These are phyloP conservation scores for Halocaridina rubra DNA, from an alignment of 2,888 invertebrate genomes.

Conservation along the genomic window DNA sequence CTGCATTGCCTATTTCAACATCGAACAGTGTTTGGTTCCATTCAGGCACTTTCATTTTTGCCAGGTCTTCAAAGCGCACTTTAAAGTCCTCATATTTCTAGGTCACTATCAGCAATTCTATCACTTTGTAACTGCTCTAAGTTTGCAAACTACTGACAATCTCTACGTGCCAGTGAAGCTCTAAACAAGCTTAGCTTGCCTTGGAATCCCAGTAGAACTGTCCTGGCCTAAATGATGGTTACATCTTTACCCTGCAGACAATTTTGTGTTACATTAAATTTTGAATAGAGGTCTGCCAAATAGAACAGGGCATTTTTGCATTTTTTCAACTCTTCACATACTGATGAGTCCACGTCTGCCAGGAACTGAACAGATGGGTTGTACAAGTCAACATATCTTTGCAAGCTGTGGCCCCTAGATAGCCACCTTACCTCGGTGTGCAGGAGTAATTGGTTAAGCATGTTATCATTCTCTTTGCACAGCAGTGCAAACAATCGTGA, in stretches of 20 bases:
- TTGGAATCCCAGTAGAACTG: constrained; percentile 17
- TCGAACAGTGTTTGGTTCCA: no score
- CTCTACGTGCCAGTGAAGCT: constrained; percentile 11
- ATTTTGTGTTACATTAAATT: background rate
- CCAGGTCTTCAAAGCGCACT: no score
- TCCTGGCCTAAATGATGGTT: constrained; percentile 31
- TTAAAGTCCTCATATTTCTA: constrained; percentile 17
- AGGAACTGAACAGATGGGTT: background rate
- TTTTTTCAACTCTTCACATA: constrained; percentile 10
- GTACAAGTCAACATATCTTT: background rate
- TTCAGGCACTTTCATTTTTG: no score
- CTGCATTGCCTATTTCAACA: no score
- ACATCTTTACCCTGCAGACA: constrained; percentile 32
- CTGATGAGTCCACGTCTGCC: background rate
- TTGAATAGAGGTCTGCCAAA: background rate
- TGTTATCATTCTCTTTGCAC: background rate
- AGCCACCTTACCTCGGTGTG: background rate
- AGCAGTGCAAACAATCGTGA: background rate
- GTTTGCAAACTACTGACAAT: constrained; percentile 34
- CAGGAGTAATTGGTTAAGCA: constrained; percentile 2
- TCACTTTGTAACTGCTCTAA: constrained; percentile 19
- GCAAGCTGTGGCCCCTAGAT: background rate
- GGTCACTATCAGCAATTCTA: constrained; percentile 27
- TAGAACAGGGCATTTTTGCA: background rate
- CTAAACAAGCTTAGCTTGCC: constrained; percentile 20